Evolutionary conservation across 2,888 invertebrate genomes (phyloP).

Genomic region (Luperina testacea): DNA sequence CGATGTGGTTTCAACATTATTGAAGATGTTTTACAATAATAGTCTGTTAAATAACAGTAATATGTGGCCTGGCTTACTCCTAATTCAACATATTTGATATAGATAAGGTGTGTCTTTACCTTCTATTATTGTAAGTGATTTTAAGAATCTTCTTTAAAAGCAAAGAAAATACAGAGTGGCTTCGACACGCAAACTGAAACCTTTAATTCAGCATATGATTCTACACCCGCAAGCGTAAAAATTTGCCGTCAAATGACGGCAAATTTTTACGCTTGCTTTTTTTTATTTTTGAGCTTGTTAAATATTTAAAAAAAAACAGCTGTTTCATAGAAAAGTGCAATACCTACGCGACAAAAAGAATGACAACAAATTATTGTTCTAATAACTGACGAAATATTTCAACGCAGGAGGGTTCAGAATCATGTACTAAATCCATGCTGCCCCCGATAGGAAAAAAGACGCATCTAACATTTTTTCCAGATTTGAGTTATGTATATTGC

Average conservation of each 20-base stretch:
- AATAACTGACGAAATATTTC: not conserved
- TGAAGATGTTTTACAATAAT: not conserved
- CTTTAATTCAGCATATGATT: not conserved
- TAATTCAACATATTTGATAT: not conserved
- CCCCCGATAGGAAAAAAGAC: no score
- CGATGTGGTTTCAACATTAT: conserved; percentile 11
- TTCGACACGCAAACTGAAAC: not conserved
- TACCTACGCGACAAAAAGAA: not conserved
- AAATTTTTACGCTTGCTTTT: no score
- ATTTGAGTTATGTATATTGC: no score
- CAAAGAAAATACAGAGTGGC: not conserved
- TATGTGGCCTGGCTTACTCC: not conserved
- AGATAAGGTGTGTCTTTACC: not conserved
- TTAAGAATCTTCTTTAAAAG: not conserved
- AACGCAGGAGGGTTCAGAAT: no score
- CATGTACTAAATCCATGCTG: no score
- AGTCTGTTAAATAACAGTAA: no score
- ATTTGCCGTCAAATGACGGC: not conserved
- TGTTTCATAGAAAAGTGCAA: no score
- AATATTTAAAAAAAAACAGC: not conserved
- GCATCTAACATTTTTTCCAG: no score
- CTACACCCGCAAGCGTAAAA: not conserved
- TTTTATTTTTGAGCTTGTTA: no score
- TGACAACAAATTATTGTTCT: not conserved
- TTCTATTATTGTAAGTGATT: conserved; percentile 12